Base-by-base conservation (phyloP, 1,140 invertebrate species). In the Diuraphis noxia region DNA sequence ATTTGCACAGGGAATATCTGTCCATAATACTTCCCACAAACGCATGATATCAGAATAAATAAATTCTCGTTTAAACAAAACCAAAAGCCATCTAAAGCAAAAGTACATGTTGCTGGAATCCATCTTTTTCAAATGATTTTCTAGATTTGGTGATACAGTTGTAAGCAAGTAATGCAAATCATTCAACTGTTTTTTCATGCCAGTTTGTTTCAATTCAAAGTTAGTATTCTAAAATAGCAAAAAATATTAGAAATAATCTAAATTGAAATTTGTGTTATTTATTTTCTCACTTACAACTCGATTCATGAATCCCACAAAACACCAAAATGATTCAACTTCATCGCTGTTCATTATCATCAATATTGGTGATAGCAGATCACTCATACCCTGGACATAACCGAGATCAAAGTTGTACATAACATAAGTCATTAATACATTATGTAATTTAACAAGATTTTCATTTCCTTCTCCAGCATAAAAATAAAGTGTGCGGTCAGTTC, bases 341-440 rank as follows among this genome's bases (percentile, higher is more conserved):
- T 91, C 77, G 94, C 98, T 97, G 92, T 97, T 95, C 95, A 99
- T 96, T 25, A 99, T 95, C 93, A 97, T 96, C 49, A 99, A 94
- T 92, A 99, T 96, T 2, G 99, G 99, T 34, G 98, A 97, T 52
- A 99, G 94, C 82, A 99, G 95, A 94, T 99, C 99, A 93, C 98
- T 99, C 99, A 99, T 99, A 34, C 99, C 98, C 94, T 98, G 97
- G 2, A 98, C 97, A 93, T 98, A 98, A 93, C 98, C 98, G 92
- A 99, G 94, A 95, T 99, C 99, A 94, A 99, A 99, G 94, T 99
- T 99, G 94, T 99, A 99, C 98, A 99, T 99, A n/a, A 98, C 97
- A 94, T 99, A 99, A 0, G 99, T 99, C 97, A 99, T 99, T 4
- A 99, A 95, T 93, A 99, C 98, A 93, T 99, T 97, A 93, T 97